These are phyloP conservation scores for Gulo gulo DNA, from an alignment of 2,113 vertebrate species.

Conservation along the genomic window DNA sequence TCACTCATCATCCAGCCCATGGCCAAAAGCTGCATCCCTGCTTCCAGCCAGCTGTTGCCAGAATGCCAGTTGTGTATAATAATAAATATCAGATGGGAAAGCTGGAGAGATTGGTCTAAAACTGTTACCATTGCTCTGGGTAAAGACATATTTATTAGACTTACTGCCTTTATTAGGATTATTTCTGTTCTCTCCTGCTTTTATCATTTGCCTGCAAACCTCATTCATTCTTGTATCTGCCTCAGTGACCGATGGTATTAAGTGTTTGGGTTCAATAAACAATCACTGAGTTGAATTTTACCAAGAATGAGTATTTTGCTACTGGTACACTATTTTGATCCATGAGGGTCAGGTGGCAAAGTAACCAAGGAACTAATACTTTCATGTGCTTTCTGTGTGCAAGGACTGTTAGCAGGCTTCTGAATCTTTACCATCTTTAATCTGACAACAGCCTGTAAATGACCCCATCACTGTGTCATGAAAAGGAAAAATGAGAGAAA, in stretches of 20 bases:
- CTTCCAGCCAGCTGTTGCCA: background rate
- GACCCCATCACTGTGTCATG: background rate
- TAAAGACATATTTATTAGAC: accelerated
- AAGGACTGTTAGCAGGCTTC: background rate
- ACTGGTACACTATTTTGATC: background rate
- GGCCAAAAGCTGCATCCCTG: background rate
- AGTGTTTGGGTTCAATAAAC: background rate
- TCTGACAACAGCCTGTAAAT: background rate
- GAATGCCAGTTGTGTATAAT: background rate
- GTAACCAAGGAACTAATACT: too few relatives aligned
- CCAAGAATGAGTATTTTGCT: background rate
- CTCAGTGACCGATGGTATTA: background rate
- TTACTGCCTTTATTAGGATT: accelerated
- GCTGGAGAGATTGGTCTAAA: too few relatives aligned
- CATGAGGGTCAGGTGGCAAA: background rate
- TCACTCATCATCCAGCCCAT: background rate
- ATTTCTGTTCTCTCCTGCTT: background rate
- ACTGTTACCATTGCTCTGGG: too few relatives aligned
- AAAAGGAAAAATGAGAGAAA: background rate
- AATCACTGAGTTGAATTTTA: background rate
- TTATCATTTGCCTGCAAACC: background rate
- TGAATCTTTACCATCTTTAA: background rate
- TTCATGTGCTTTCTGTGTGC: background rate
- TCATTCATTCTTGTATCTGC: background rate
- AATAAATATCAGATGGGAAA: background rate